These are phyloP conservation scores for Lordiphosa clarofinis DNA, from an alignment of 1,140 invertebrate species.

Conservation along the genomic window DNA sequence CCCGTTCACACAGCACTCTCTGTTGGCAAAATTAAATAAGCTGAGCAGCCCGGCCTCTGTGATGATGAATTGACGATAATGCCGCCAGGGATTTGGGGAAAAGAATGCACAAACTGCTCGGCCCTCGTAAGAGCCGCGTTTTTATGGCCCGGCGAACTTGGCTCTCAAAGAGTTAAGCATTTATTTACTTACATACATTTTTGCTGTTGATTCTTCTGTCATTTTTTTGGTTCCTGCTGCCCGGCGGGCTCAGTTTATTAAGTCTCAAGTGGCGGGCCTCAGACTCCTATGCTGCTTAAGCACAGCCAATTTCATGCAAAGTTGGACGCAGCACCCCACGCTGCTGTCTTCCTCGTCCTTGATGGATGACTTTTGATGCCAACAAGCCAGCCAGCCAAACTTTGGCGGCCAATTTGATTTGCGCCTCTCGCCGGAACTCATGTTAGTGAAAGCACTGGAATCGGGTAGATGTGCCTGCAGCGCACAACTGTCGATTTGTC, in stretches of 20 bases:
- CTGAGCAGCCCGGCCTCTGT: conserved; percentile 31
- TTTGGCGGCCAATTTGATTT: conserved; percentile 73
- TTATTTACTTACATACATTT: conserved; percentile 73
- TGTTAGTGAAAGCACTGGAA: not conserved
- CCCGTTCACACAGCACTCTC: conserved; percentile 31
- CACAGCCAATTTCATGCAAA: conserved; percentile 75
- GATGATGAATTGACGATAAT: conserved; percentile 78
- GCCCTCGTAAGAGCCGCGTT: conserved; percentile 6
- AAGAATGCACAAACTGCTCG: conserved; percentile 41
- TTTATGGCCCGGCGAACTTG: conserved; percentile 49
- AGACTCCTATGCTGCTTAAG: conserved; percentile 21
- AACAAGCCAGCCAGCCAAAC: conserved; percentile 36
- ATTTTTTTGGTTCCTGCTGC: conserved; percentile 27
- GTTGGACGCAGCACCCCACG: conserved; percentile 42
- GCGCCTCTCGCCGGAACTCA: conserved; percentile 23
- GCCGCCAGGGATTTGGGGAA: conserved; percentile 51
- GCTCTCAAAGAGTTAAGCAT: conserved; percentile 74
- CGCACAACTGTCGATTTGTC: conserved; percentile 51
- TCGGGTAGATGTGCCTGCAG: conserved; percentile 29
- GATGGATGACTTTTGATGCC: conserved; percentile 71
- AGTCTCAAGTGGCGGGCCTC: conserved; percentile 61
- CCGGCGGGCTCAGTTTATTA: conserved; percentile 65
- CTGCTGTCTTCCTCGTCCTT: conserved; percentile 43
- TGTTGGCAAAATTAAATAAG: conserved; percentile 65
- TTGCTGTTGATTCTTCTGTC: conserved; percentile 21